Evolutionary conservation across 2,113 vertebrate species (phyloP).

Genomic region (Amphilophus citrinellus): DNA sequence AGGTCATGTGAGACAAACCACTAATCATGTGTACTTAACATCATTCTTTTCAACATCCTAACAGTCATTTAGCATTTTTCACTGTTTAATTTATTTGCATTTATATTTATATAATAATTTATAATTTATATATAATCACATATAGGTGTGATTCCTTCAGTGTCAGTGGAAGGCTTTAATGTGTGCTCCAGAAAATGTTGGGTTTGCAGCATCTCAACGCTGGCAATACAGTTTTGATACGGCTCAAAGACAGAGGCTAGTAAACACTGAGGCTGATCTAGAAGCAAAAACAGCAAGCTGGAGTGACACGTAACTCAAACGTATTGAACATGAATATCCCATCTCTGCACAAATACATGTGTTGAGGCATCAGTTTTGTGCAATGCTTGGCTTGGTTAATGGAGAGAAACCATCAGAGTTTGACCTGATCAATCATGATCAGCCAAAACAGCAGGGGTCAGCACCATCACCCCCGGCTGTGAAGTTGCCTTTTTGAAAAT

Average conservation of each 20-base stretch:
- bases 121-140: no score
- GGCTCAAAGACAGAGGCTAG: not conserved
- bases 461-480: not conserved
- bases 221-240: not conserved
- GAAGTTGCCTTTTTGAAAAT: not conserved
- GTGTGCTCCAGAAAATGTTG: not conserved
- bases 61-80: no score
- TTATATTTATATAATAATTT: no score
- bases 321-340: not conserved
- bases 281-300: no score
- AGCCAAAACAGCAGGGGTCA: not conserved
- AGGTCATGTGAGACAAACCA: not conserved
- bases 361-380: not conserved
- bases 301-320: no score
- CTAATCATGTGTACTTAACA: not conserved
- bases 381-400: not conserved
- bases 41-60: no score
- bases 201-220: not conserved
- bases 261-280: not conserved
- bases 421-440: not conserved
- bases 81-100: no score
- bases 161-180: not conserved
- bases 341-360: not conserved
- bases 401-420: not conserved
- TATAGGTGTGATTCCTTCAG: no score